Base-by-base conservation (phyloP, 2,797 vertebrate species). In the Melanotaenia nigrans region DNA sequence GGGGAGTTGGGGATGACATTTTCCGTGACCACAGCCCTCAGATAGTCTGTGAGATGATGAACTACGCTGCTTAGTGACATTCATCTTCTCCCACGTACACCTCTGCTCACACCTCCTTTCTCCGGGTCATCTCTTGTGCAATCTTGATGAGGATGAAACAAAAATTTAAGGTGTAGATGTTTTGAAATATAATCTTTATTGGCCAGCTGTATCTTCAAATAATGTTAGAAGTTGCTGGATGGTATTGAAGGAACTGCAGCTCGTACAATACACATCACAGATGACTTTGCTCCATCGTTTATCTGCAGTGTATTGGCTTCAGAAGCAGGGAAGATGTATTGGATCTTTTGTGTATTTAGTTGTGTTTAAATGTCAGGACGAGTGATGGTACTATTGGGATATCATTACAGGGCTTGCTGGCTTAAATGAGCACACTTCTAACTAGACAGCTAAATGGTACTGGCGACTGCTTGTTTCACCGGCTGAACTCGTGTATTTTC, bases 41-140 rank as follows among this genome's bases (percentile, higher is more conserved):
- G 79, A 91, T 85, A 57, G 85, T 73, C 83, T 79, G 85, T 82
- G 85, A 86, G 90, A 94, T 94, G 94, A 94, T 94, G 90, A 93
- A 94, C 73, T 93, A 75, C 79, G 18, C 72, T 64, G 83, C 69
- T 63, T 61, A 66, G 75, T 84, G 80, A 83, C 91, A 94, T 95
- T 92, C 88, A 94, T 95, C 93, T 93, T 89, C 30, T 86, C 73
- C 83, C 65, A 54, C 83, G 47, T 40, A 64, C 71, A 79, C 78
- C 68, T 68, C 68, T 58, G n/a, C 25, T 28, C 66, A 60, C 60
- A 47, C 72, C 58, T 60, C 22, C 64, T 67, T 67, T 68, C 54
- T 70, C 32, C 33, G 33, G 61, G 42, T 40, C 13, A 25, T 56
- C 47, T 72, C 73, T 76, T 75, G 76, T 79, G 14, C 14, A 57